Percentiles rank a stretch among this genome's conserved stretches.
Evolutionary conservation across 2,113 vertebrate species (phyloP).

Genomic region (Balaenoptera acutorostrata): DNA sequence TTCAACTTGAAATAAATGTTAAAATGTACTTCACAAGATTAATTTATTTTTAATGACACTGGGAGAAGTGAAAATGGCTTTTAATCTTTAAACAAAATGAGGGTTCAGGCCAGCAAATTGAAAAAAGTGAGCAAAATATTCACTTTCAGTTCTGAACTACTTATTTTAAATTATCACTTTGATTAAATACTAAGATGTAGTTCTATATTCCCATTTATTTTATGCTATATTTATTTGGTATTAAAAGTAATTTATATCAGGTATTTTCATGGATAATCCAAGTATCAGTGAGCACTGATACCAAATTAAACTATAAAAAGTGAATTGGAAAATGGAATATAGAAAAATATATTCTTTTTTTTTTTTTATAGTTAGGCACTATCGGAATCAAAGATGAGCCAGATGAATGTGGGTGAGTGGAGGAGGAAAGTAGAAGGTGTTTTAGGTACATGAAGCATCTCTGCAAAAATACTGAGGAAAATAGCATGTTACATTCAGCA

Average conservation of each 20-base stretch:
- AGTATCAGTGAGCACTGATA: neutral
- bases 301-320: neutral
- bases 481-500: neutral
- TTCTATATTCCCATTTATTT: neutral
- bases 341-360: neutral
- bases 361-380: neutral
- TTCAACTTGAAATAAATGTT: slow-evolving; percentile 29
- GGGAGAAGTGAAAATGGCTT: slow-evolving; percentile 27
- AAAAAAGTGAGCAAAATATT: slow-evolving; percentile 11
- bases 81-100: neutral
- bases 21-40: slow-evolving; percentile 14
- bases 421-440: neutral
- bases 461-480: neutral
- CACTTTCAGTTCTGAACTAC: neutral
- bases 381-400: neutral
- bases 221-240: neutral
- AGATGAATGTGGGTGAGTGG: neutral
- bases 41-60: slow-evolving; percentile 52
- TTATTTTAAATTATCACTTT: neutral
- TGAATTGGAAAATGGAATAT: neutral
- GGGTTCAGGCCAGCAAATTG: neutral
- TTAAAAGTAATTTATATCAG: neutral
- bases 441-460: neutral
- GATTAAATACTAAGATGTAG: neutral
- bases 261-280: neutral